Evolutionary conservation across 2,113 vertebrate genomes (phyloP).

Genomic region (Amphiprion ocellaris): DNA sequence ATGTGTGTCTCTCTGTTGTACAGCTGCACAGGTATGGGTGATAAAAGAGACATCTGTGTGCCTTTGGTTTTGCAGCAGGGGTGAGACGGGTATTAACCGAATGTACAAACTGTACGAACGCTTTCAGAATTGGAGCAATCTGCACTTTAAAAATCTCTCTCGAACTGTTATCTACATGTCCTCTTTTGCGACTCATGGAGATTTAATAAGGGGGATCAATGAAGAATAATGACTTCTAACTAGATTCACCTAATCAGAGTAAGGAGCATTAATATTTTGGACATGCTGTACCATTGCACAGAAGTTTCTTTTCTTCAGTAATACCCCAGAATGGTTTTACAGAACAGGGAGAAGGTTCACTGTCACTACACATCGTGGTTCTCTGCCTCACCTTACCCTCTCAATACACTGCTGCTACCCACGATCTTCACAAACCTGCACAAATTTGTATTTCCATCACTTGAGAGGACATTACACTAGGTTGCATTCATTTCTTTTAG

Average conservation of each 20-base stretch:
- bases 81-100: background rate
- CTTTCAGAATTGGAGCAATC: constrained; percentile 13
- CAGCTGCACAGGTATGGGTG: background rate
- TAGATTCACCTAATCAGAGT: constrained; percentile 29
- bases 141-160: constrained; percentile 8
- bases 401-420: background rate
- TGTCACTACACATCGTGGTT: constrained; percentile 21
- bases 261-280: constrained; percentile 19
- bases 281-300: background rate
- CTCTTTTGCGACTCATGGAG: constrained; percentile 10
- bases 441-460: constrained; percentile 2
- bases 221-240: constrained; percentile 8
- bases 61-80: background rate
- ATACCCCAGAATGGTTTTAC: constrained; percentile 24
- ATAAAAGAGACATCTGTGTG: constrained; percentile 5
- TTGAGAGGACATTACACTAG: background rate
- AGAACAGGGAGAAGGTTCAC: constrained; percentile 37
- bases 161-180: background rate
- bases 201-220: constrained; percentile 38
- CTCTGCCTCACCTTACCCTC: constrained; percentile 15
- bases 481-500: background rate
- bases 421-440: background rate
- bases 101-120: constrained; percentile 10
- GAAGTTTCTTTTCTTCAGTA: background rate
- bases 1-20: background rate